These are phyloP conservation scores for Ooceraea biroi DNA, from an alignment of 1,140 invertebrate genomes.

Conservation along the genomic window DNA sequence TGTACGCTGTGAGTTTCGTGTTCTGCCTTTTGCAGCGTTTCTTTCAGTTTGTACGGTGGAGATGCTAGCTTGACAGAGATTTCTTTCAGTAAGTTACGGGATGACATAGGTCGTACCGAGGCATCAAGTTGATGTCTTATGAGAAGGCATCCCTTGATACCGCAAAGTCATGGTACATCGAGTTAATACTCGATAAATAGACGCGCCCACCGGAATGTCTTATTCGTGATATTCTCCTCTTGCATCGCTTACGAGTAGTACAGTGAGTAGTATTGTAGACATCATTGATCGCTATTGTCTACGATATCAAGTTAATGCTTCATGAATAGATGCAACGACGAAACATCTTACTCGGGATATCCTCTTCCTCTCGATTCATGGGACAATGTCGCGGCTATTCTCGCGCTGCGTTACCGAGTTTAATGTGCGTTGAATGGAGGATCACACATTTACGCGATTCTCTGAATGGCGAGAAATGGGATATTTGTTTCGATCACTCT, in stretches of 20 bases:
- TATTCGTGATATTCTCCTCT: neutral
- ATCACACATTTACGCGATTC: neutral
- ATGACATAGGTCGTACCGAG: neutral
- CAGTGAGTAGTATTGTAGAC: too few relatives aligned
- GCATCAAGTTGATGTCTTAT: neutral
- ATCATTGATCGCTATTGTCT: constrained; percentile 36
- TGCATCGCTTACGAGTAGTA: neutral
- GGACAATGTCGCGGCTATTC: constrained; percentile 5
- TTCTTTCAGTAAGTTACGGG: neutral
- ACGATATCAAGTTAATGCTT: constrained; percentile 42
- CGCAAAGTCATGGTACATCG: constrained; percentile 23
- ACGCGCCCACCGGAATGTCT: neutral
- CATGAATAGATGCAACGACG: constrained; percentile 37
- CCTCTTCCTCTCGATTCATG: neutral
- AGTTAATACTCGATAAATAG: constrained; percentile 50
- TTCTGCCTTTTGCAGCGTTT: neutral
- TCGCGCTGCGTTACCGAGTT: constrained; percentile 4
- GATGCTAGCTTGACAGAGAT: too few relatives aligned
- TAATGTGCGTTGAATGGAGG: constrained; percentile 9
- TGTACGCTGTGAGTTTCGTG: neutral
- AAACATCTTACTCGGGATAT: constrained; percentile 47
- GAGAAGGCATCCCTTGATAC: neutral
- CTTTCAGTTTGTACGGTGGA: too few relatives aligned
- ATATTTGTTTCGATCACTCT: neutral
- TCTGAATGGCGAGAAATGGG: neutral